Conservation (phyloP, 23 tunicate species). For the Oikopleura dioica region DNA sequence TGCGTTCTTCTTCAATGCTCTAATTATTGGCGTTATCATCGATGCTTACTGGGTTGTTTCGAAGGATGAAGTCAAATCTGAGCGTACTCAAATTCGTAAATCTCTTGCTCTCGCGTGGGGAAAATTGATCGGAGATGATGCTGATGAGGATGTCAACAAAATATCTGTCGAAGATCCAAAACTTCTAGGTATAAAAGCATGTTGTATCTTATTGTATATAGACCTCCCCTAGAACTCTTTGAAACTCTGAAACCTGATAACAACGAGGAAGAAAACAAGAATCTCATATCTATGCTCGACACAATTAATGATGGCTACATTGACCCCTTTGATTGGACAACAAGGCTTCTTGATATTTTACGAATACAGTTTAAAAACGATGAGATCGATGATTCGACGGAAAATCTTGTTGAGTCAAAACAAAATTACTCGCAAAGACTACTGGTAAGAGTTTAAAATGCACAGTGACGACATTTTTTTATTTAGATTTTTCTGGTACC, state of each 20-base stretch:
- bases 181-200: no score
- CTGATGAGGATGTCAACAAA: not conserved
- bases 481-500: no score
- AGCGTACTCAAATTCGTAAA: slow-evolving; percentile 28
- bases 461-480: no score
- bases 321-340: slow-evolving; percentile 11
- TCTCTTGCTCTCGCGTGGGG: not conserved
- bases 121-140: not conserved
- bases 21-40: slow-evolving; percentile 67
- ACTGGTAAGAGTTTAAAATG: no score
- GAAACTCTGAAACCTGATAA: not conserved
- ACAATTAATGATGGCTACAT: slow-evolving; percentile 2
- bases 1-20: slow-evolving; percentile 72
- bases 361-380: not conserved
- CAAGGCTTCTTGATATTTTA: not conserved
- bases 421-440: no score
- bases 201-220: no score
- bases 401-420: no score
- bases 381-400: no score
- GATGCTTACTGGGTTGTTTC: slow-evolving; percentile 95
- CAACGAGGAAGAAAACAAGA: not conserved
- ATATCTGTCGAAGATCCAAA: not conserved
- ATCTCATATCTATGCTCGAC: not conserved
- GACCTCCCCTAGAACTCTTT: not conserved
- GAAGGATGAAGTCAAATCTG: slow-evolving; percentile 64